A percentile compares a stretch with the other conserved stretches of the same genome.
Evolutionary conservation across 53 echinoderm and acorn worm species (phyloP).

Genomic region (Henricia sp.): DNA sequence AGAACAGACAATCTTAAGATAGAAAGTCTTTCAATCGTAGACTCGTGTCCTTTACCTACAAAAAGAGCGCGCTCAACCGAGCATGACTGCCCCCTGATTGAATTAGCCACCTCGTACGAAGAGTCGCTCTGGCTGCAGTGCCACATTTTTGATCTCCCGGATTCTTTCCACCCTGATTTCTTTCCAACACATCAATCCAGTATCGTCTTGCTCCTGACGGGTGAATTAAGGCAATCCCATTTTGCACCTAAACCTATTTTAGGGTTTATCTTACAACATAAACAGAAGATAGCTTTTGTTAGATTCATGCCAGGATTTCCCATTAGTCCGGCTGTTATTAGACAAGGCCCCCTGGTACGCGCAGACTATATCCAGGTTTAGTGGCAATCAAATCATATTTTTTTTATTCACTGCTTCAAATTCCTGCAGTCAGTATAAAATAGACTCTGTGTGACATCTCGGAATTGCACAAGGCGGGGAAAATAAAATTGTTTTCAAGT

Average conservation of each 20-base stretch:
- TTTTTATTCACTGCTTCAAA: too few species aligned
- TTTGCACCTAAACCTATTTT: too few species aligned
- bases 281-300: neutral
- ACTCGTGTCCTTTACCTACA: neutral
- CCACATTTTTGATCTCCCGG: neutral
- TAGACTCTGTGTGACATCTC: too few species aligned
- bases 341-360: neutral
- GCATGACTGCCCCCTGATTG: constrained; percentile 21
- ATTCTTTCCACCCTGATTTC: neutral
- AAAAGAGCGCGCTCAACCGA: constrained; percentile 21
- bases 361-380: neutral
- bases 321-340: neutral
- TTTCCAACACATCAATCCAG: too few species aligned
- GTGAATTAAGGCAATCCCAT: too few species aligned
- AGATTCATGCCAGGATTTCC: neutral
- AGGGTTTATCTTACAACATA: constrained; percentile 1
- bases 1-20: neutral
- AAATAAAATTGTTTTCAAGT: too few species aligned
- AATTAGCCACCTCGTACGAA: constrained; percentile 24
- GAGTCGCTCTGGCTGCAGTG: neutral
- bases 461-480: too few species aligned
- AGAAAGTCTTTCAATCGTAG: neutral
- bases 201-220: too few species aligned
- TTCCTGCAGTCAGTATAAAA: too few species aligned
- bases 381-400: constrained; percentile 19